Evolutionary conservation across 2,888 invertebrate genomes (phyloP), one percentile per base, ranked within the genome.

Genomic region (Parnassius apollo): DNA sequence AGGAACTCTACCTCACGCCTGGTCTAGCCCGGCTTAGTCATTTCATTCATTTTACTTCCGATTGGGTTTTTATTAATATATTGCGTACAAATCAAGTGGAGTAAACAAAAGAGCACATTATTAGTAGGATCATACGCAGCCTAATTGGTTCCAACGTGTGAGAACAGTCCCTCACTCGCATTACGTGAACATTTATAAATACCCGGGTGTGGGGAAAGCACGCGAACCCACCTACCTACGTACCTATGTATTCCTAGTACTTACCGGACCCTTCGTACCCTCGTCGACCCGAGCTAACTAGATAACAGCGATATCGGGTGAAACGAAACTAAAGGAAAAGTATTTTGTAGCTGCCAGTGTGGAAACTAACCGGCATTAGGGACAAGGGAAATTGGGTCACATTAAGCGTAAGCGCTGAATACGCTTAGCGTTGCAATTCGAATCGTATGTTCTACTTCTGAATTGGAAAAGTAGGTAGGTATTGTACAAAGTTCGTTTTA

Each of bases 221-320:
- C 75, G 74, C 76, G 69, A 74, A 65, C 65, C 73, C 71, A 62
- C 77, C 82, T 80, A 77, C 83, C 82, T 76, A 79, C 80, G 76
- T 46, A 59, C 55, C 59, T 79, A 79, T 81, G 83, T 75, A 75
- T 79, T 78, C 80, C 83, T 80, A 81, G 79, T 85, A 81, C 83
- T 82, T 82, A 80, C 75, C 81, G 76, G 82, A 82, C 85, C 87
- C 86, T 85, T 85, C 84, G 85, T 82, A 90, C 91, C 91, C 89
- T 89, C 85, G 90, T 90, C 88, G 86, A 83, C 86, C 87, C 86
- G 76, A 80, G 80, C 89, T 90, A 91, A 90, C 90, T 86, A 89
- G 90, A 91, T 91, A 91, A 90, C 87, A 82, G 81, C 88, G 86
- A 85, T 87, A 88, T 86, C 87, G 85, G 82, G 81, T 76, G 76